These are phyloP conservation scores for Allacma fusca DNA, from an alignment of 2,888 invertebrate species.

Conservation along the genomic window DNA sequence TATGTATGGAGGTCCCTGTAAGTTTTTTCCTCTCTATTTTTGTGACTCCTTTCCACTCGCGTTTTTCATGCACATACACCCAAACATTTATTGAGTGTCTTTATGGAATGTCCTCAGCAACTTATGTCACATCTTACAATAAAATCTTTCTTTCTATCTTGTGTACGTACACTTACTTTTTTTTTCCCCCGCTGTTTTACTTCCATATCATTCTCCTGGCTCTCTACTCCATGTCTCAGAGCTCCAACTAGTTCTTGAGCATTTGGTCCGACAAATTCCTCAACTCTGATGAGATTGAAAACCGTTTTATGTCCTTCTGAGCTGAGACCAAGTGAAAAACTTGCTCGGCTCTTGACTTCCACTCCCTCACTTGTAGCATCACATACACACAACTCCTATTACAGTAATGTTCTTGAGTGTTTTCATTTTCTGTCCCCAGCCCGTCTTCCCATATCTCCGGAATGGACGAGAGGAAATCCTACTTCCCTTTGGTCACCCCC, in stretches of 20 bases:
- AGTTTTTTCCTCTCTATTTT: background rate
- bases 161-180: background rate
- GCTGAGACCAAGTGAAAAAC: slow-evolving; percentile 23
- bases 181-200: background rate
- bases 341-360: background rate
- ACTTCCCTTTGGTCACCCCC: background rate
- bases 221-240: background rate
- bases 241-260: background rate
- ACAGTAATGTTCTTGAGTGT: too few relatives aligned
- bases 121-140: slow-evolving; percentile 21
- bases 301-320: slow-evolving; percentile 21
- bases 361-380: background rate
- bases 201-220: background rate
- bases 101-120: slow-evolving; percentile 21
- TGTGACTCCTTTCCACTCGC: background rate
- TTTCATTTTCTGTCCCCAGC: too few relatives aligned
- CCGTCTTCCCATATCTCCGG: too few relatives aligned
- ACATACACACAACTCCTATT: too few relatives aligned
- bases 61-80: background rate
- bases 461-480: too few relatives aligned
- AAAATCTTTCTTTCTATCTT: background rate
- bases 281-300: slow-evolving; percentile 31
- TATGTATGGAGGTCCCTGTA: background rate
- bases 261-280: slow-evolving; percentile 16
- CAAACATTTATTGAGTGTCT: slow-evolving; percentile 24